Evolutionary conservation across 2,888 invertebrate genomes (phyloP), one percentile per base, ranked within the genome.

Genomic region (Drymonia ruficornis): DNA sequence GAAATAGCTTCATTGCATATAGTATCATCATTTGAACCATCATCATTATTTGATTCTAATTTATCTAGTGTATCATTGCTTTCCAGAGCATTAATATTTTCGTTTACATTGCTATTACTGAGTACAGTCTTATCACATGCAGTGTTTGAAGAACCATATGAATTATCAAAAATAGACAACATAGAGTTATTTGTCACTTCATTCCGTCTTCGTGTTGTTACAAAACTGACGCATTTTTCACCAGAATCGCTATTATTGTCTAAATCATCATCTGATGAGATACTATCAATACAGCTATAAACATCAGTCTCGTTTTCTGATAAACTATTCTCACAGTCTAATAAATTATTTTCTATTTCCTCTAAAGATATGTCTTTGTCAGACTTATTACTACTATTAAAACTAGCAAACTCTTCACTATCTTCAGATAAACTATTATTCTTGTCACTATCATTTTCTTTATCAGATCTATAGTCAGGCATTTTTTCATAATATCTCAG

Each of bases 151-250:
- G 80, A 83, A 47, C 44, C 64, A 60, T 61, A 69, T 34, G 84
- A 84, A 58, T 80, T 71, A 71, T 86, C 73, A 56, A 83, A 78
- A 38, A 76, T 67, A 49, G 81, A 77, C 58, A 86, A 69, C 9
- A 80, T 67, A 5, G 87, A 83, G 61, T 85, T 74, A 63, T 83
- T 84, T 40, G 71, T 70, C 1, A 76, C 43, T 62, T 81, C 78
- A 75, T 86, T 85, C 57, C 81, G 76, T 72, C 82, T 82, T 76
- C 91, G 84, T 36, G 86, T 91, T 49, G 89, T 91, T 2, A 92
- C 89, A 81, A 89, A 92, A 74, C 85, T 87, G 8, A 84, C 59
- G 61, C 70, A 79, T 67, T 61, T 74, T 9, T 82, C 78, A 53
- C 60, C 60, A 60, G 49, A 50, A 40, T 55, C 54, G 57, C 53